Evolutionary conservation across 92 coral and sea anemone species (phyloP).

Genomic region (Paramuricea clavata): DNA sequence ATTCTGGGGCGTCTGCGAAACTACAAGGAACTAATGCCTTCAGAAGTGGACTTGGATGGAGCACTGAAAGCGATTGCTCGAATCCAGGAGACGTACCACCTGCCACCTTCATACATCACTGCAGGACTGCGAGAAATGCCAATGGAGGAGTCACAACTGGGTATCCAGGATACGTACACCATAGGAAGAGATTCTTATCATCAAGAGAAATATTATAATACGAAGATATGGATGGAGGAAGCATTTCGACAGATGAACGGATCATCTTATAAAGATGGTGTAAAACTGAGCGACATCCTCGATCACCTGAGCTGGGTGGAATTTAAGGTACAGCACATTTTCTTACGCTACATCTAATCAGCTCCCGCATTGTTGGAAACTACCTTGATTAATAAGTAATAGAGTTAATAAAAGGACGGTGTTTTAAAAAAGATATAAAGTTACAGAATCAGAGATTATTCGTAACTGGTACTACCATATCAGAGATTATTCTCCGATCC

Average conservation of each 20-base stretch:
- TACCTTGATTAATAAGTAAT: too few species aligned
- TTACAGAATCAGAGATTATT: too few species aligned
- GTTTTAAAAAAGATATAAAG: too few species aligned
- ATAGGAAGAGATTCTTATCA: slow-evolving; percentile 82
- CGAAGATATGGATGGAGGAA: slow-evolving; percentile 92
- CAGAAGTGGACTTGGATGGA: slow-evolving; percentile 81
- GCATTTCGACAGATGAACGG: slow-evolving; percentile 79
- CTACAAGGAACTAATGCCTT: slow-evolving; percentile 73
- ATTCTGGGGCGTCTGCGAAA: slow-evolving; percentile 71
- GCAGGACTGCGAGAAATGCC: slow-evolving; percentile 75
- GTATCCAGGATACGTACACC: slow-evolving; percentile 80
- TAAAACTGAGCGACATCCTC: slow-evolving; percentile 71
- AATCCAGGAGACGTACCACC: slow-evolving; percentile 87
- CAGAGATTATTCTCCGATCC: too few species aligned
- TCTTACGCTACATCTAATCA: too few species aligned
- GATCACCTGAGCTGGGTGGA: slow-evolving; percentile 94
- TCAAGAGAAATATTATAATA: slow-evolving; percentile 68
- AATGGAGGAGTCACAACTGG: slow-evolving; percentile 48
- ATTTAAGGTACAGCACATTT: slow-evolving; percentile 75
- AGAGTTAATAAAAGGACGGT: too few species aligned
- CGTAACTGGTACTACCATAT: too few species aligned
- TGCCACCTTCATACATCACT: slow-evolving; percentile 83
- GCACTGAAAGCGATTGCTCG: slow-evolving; percentile 88
- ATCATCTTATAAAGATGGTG: slow-evolving; percentile 28
- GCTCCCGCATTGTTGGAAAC: too few species aligned